These are phyloP conservation scores for Drosophila triauraria DNA, from an alignment of 1,140 invertebrate genomes.

Conservation along the genomic window DNA sequence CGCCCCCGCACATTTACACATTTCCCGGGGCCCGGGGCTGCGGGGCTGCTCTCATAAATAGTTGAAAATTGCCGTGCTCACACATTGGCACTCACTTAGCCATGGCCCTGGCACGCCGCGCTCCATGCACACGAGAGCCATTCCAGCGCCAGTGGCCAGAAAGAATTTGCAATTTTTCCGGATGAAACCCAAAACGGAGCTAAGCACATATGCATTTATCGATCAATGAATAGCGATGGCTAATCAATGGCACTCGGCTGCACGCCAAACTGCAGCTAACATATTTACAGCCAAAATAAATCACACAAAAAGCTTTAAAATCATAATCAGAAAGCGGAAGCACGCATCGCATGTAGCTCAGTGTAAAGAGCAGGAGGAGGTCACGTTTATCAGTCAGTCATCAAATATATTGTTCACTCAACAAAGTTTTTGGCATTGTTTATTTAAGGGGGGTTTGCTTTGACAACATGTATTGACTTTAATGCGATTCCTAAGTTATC, in stretches of 20 bases:
- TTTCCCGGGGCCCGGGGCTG: neutral
- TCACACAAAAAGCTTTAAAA: neutral
- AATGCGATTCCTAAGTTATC: no score
- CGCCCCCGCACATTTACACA: conserved; percentile 30
- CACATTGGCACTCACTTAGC: conserved; percentile 62
- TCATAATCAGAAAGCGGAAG: conserved; percentile 1
- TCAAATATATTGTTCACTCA: neutral
- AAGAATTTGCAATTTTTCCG: conserved; percentile 20
- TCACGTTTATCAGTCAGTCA: conserved; percentile 11
- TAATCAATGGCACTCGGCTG: conserved; percentile 3
- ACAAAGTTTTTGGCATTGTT: neutral
- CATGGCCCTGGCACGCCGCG: conserved; percentile 23
- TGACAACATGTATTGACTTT: neutral
- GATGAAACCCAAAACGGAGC: conserved; percentile 1
- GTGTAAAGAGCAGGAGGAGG: neutral
- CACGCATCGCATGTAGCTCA: neutral
- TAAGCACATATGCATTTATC: conserved; percentile 11
- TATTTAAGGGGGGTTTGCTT: neutral
- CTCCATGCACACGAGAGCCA: conserved; percentile 33
- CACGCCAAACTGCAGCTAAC: no score
- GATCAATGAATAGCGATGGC: conserved; percentile 9
- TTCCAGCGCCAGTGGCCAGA: conserved; percentile 12
- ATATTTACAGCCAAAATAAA: conserved; percentile 1
- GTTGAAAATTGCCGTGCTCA: conserved; percentile 70
- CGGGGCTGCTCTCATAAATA: conserved; percentile 60